Base-by-base conservation (phyloP, 2,888 invertebrate species). In the Macrosoma leucophasiata region DNA sequence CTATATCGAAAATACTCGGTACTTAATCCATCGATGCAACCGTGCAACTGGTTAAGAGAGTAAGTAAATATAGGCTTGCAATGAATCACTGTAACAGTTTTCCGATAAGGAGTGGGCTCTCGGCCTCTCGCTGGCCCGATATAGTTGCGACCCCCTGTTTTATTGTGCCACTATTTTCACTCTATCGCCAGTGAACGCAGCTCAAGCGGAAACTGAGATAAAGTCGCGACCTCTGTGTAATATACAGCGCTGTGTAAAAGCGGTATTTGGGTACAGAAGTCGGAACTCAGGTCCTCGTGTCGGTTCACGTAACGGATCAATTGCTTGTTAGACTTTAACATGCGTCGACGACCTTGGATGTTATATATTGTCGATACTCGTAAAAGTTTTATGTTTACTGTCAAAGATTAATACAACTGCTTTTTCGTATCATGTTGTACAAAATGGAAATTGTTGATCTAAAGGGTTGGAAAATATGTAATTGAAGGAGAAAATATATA, bases 81-180 rank as follows among this genome's bases (percentile, higher is more conserved):
- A 76, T 79, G 72, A 72, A 79, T 81, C 77, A 81, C 71, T 50
- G 58, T 67, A 74, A 78, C 76, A 64, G 77, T 76, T 79, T 78
- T 67, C 72, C 75, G 74, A 75, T 76, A 75, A 75, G 71, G 58
- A 67, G 63, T 59, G 61, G 63, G 56, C 58, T 50, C 58, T 54
- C 62, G 55, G 57, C 52, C 53, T 48, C 58, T 60, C n/a, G 25
- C 46, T 55, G 55, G 41, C 47, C 59, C 66, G 69, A 73, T 69
- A 68, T 60, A 72, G 64, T 67, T 62, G 65, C 46, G 66, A 59
- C 62, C 70, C 73, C 62, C 70, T 74, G 73, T 74, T 77, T 79
- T 79, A 81, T 77, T 78, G 78, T 78, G 67, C 67, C 57, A 75
- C 70, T 75, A 79, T 79, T 79, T 78, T 73, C 74, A 68, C 62